phyloP scores from a whole-genome alignment of 2,113 vertebrate species.

The Orthochromis malagaraziensis region DNA sequence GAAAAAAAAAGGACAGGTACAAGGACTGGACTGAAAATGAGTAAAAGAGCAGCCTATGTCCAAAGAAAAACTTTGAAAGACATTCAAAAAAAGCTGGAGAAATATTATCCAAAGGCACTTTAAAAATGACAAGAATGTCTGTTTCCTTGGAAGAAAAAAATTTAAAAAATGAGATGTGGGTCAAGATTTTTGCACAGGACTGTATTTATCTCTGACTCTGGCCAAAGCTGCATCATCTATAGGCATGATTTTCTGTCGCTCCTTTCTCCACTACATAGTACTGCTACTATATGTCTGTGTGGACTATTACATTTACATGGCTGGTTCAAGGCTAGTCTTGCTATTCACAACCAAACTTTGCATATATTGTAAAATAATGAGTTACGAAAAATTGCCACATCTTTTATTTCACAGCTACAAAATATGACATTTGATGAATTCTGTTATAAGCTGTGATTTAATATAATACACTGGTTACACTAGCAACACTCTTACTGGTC shows the following conservation, averaged over 20 bases:
- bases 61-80: not conserved
- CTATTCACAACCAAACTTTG: not conserved
- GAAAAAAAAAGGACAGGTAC: not conserved
- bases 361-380: not conserved
- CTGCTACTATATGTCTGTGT: not conserved
- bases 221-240: not conserved
- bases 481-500: not conserved
- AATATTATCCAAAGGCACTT: not conserved
- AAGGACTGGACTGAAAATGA: not conserved
- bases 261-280: not conserved
- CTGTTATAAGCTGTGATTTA: not conserved
- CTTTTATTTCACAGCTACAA: not conserved
- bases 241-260: not conserved
- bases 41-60: not conserved
- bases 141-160: not conserved
- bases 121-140: not conserved
- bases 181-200: not conserved
- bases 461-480: not conserved
- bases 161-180: fast-evolving
- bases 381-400: not conserved
- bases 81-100: not conserved
- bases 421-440: not conserved
- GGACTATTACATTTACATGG: not conserved
- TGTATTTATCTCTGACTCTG: not conserved
- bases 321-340: not conserved